Percentiles rank a stretch among this genome's conserved stretches.
phyloP scores from a whole-genome alignment of 2,797 vertebrate genomes.

The Cichlasoma orientale region DNA sequence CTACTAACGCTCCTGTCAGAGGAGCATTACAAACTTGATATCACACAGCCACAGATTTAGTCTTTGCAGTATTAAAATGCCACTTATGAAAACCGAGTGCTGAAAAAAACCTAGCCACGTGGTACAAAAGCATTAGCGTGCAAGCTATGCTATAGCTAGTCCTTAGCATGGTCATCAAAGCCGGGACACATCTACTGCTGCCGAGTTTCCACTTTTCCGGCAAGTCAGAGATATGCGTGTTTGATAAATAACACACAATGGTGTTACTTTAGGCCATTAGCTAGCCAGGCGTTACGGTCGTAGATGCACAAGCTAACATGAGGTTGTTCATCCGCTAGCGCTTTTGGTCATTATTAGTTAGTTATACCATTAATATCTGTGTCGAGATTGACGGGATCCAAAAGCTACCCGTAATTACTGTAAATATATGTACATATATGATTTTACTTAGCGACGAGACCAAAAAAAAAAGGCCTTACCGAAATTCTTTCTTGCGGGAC shows the following conservation, averaged over 20 bases:
- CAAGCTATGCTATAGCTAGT: neutral
- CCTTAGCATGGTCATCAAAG: neutral
- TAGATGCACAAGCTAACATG: neutral
- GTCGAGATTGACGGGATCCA: neutral
- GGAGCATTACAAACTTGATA: too few relatives aligned
- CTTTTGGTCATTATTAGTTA: neutral
- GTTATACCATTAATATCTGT: neutral
- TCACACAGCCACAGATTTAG: too few relatives aligned
- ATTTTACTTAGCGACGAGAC: too few relatives aligned
- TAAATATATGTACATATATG: neutral
- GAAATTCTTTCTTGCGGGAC: accelerated
- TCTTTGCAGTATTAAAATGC: too few relatives aligned
- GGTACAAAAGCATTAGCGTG: neutral
- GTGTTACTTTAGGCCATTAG: neutral
- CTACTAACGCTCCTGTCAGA: too few relatives aligned
- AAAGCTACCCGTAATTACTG: neutral
- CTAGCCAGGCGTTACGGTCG: neutral
- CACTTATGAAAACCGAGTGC: too few relatives aligned
- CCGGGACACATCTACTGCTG: neutral
- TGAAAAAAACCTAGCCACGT: slow-evolving; percentile 26
- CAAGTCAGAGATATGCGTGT: neutral
- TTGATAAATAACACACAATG: too few relatives aligned
- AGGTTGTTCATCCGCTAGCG: neutral
- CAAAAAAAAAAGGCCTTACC: slow-evolving; percentile 2
- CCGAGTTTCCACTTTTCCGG: neutral